These are phyloP conservation scores for Thalassophryne amazonica DNA, from an alignment of 2,797 vertebrate species.

Conservation along the genomic window DNA sequence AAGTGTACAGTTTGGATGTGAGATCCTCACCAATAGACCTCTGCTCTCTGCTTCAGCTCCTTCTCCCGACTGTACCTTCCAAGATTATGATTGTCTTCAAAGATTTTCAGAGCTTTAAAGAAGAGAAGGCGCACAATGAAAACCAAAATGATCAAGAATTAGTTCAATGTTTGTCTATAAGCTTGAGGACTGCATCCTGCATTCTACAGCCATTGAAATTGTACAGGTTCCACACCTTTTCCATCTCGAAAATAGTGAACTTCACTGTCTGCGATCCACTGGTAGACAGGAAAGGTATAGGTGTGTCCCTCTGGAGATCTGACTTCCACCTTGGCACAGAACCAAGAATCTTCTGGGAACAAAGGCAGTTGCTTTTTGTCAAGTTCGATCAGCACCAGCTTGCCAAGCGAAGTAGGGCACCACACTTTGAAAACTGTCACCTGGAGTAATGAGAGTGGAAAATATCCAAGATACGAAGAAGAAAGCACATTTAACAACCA, in stretches of 20 bases:
- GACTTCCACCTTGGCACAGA: slow-evolving; percentile 39
- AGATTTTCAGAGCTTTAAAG: slow-evolving; percentile 46
- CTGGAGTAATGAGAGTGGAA: slow-evolving; percentile 23
- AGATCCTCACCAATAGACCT: slow-evolving; percentile 54
- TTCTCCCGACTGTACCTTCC: slow-evolving; percentile 16
- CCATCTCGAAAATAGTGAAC: slow-evolving; percentile 52
- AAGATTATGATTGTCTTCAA: slow-evolving; percentile 38
- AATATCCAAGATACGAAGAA: too few species aligned
- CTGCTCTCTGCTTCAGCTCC: slow-evolving; percentile 37
- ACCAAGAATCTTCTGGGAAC: slow-evolving; percentile 38
- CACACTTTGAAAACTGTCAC: slow-evolving; percentile 18
- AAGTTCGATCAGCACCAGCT: slow-evolving; percentile 47
- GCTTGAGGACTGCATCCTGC: too few species aligned
- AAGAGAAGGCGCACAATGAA: neutral
- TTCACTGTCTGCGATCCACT: slow-evolving; percentile 37
- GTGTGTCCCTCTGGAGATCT: slow-evolving; percentile 25
- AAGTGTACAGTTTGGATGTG: too few species aligned
- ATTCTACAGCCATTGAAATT: too few species aligned
- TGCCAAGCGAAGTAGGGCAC: slow-evolving; percentile 40
- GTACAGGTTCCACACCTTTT: too few species aligned
- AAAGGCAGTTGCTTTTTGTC: slow-evolving; percentile 28
- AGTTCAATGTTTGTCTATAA: too few species aligned
- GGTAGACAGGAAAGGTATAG: slow-evolving; percentile 50
- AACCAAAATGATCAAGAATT: neutral
- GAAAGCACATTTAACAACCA: neutral